Evolutionary conservation across 92 coral and sea anemone species (phyloP).

Genomic region (Zoanthus gigantus): DNA sequence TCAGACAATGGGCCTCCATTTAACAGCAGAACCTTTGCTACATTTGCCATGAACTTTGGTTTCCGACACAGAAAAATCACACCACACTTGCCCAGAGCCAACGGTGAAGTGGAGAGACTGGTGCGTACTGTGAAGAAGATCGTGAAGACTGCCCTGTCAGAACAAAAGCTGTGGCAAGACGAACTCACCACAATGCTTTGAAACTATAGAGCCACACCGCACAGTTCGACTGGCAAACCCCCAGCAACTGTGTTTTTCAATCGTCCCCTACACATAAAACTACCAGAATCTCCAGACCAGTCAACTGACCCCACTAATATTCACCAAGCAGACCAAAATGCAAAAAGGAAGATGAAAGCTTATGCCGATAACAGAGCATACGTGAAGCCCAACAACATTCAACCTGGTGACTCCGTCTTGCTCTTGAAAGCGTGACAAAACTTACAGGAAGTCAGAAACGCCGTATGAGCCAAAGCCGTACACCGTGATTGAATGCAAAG

Average conservation of each 20-base stretch:
- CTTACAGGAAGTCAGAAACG: slow-evolving; percentile 46
- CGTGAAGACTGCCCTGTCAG: slow-evolving; percentile 4
- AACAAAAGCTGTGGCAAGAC: slow-evolving; percentile 15
- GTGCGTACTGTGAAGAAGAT: slow-evolving; percentile 31
- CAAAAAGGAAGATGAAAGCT: slow-evolving; percentile 66
- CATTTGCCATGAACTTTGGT: slow-evolving; percentile 25
- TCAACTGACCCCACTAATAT: slow-evolving; percentile 28
- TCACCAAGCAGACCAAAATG: slow-evolving; percentile 35
- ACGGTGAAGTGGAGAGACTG: slow-evolving; percentile 31
- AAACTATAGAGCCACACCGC: slow-evolving; percentile 29
- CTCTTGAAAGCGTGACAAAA: slow-evolving; percentile 56
- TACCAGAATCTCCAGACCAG: not conserved
- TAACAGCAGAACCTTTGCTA: not conserved
- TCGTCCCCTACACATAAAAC: not conserved
- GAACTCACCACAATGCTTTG: slow-evolving; percentile 10
- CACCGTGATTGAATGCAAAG: slow-evolving; percentile 56
- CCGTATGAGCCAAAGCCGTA: slow-evolving; percentile 68
- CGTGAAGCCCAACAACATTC: slow-evolving; percentile 58
- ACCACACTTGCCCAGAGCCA: slow-evolving; percentile 33
- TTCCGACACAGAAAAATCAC: slow-evolving; percentile 23
- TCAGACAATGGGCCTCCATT: not conserved
- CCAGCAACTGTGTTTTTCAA: slow-evolving; percentile 28
- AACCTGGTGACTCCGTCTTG: slow-evolving; percentile 59
- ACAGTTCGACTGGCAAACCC: not conserved
- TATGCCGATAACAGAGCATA: slow-evolving; percentile 65